phyloP scores from a whole-genome alignment of 2,797 vertebrate species.

The Steatocranus sp. region DNA sequence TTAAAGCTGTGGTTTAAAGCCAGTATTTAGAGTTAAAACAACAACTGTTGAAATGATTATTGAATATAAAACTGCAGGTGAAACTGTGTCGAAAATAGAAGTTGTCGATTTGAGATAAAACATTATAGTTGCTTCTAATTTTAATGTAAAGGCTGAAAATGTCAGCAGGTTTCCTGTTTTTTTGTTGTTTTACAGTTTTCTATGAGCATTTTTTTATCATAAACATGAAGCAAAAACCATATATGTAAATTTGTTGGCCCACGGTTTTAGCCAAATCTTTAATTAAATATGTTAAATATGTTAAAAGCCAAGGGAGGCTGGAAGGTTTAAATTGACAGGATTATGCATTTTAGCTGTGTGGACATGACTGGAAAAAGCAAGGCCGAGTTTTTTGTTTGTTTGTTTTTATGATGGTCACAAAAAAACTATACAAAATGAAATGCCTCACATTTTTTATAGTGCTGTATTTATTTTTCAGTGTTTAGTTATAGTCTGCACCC shows the following conservation, averaged over 20 bases:
- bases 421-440: not conserved
- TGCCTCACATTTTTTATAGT: not conserved
- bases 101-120: not conserved
- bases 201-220: not conserved
- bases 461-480: not conserved
- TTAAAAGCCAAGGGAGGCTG: not conserved
- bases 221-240: not conserved
- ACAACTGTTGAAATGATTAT: not conserved
- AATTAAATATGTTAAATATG: not conserved
- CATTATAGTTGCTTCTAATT: not conserved
- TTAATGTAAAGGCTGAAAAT: not conserved
- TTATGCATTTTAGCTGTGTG: not conserved
- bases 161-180: not conserved
- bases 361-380: not conserved
- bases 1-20: not conserved
- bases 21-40: not conserved
- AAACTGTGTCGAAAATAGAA: not conserved
- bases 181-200: not conserved
- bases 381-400: not conserved
- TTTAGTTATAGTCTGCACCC: too few relatives aligned
- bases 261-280: not conserved
- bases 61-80: not conserved
- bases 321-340: not conserved
- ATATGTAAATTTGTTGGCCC: not conserved
- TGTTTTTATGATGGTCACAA: not conserved